Percentiles rank a stretch among this genome's conserved stretches.
Evolutionary conservation across 2,797 vertebrate genomes (phyloP).

Genomic region (Picus viridis): DNA sequence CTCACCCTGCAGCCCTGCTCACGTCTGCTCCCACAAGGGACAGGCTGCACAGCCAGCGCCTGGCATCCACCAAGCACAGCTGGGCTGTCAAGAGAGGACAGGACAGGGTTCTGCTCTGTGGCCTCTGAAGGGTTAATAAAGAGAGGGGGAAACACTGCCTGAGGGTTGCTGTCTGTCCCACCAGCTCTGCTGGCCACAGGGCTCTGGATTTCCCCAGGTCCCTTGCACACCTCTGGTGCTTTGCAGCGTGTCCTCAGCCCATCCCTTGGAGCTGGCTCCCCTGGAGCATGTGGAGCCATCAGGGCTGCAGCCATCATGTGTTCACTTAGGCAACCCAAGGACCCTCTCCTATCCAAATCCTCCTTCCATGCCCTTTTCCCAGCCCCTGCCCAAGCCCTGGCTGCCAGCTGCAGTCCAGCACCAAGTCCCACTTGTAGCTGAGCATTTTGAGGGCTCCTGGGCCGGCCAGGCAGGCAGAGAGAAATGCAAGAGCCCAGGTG

Average conservation of each 20-base stretch:
- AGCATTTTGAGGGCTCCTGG: background rate
- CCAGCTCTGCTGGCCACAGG: background rate
- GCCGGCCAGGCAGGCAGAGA: background rate
- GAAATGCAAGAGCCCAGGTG: background rate
- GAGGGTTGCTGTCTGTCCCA: background rate
- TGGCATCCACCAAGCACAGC: background rate
- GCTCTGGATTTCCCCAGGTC: background rate
- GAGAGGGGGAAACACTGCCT: background rate
- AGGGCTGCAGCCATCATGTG: background rate
- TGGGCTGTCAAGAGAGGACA: background rate
- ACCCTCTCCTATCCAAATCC: background rate
- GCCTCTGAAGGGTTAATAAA: background rate
- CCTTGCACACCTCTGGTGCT: background rate
- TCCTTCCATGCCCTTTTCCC: background rate
- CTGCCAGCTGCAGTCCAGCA: background rate
- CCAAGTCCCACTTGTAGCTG: background rate
- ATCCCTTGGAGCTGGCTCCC: background rate
- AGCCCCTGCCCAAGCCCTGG: background rate
- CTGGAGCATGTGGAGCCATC: accelerated
- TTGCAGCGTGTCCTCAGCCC: background rate
- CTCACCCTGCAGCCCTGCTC: background rate
- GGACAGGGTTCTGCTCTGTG: background rate
- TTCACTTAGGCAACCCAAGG: background rate
- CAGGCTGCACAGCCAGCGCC: background rate
- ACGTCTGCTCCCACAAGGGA: background rate